A percentile compares a stretch with the other conserved stretches of the same genome.
phyloP scores from a whole-genome alignment of 92 coral and sea anemone species.

The Phenganax subtilis region DNA sequence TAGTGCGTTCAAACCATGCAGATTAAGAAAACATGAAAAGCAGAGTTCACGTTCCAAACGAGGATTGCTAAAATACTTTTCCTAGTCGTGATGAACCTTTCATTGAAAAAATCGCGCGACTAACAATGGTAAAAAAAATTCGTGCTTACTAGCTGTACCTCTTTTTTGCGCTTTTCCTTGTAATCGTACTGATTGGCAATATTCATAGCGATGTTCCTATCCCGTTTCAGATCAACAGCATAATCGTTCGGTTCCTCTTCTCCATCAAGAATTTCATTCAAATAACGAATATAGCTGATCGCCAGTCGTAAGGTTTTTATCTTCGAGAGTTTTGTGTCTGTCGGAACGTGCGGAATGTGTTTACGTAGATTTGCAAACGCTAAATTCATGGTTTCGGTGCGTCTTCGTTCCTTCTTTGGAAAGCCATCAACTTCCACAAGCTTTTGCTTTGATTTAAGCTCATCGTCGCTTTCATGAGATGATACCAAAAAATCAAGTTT shows the following conservation, averaged over 20 bases:
- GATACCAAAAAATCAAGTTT: background rate
- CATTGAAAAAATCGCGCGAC: no score
- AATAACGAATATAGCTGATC: constrained; percentile 83
- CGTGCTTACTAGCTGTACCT: constrained; percentile 10
- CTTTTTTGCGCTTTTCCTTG: constrained; percentile 68
- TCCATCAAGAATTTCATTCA: constrained; percentile 79
- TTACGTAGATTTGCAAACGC: constrained; percentile 86
- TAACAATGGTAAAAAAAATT: background rate
- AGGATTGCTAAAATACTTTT: no score
- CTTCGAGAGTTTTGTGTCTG: constrained; percentile 92
- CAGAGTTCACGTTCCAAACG: no score
- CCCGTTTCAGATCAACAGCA: constrained; percentile 59
- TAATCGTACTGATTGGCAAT: constrained; percentile 66
- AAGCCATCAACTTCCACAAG: constrained; percentile 14
- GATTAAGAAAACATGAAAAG: no score
- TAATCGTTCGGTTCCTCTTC: constrained; percentile 61
- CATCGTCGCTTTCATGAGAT: background rate
- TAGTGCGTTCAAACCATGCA: no score
- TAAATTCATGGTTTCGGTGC: constrained; percentile 89
- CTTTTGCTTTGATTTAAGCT: background rate
- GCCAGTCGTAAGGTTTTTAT: constrained; percentile 92
- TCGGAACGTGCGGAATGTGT: constrained; percentile 93
- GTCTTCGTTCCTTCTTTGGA: constrained; percentile 84
- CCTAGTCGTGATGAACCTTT: no score
- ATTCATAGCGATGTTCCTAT: constrained; percentile 26